Evolutionary conservation across 1,140 invertebrate genomes (phyloP).

Genomic region (Drosophila nigrodunni): DNA sequence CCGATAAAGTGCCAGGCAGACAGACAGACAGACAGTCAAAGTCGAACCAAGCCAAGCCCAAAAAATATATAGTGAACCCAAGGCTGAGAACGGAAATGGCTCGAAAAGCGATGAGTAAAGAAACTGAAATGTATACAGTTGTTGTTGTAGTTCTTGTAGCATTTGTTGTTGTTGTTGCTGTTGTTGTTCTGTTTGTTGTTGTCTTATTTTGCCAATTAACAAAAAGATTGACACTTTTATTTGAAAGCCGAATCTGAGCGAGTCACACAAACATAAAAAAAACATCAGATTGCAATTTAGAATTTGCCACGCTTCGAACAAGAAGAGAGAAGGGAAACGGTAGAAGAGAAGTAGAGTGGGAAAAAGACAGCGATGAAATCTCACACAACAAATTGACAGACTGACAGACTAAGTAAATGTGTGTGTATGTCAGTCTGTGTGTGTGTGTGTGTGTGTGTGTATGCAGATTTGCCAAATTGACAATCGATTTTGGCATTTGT

Average conservation of each 20-base stretch:
- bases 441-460: constrained; percentile 18
- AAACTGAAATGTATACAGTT: constrained; percentile 27
- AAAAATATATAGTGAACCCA: constrained; percentile 23
- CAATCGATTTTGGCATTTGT: constrained; percentile 62
- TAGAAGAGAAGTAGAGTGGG: background rate
- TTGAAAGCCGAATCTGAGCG: constrained; percentile 61
- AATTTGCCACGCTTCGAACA: constrained; percentile 53
- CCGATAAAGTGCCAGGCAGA: constrained; percentile 56
- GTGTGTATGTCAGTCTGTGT: constrained; percentile 2
- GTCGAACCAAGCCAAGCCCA: constrained; percentile 52
- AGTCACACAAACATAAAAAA: constrained; percentile 28
- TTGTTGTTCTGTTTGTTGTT: constrained; percentile 6
- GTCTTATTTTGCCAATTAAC: constrained; percentile 70
- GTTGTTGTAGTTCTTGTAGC: constrained; percentile 31
- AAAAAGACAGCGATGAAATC: constrained; percentile 31
- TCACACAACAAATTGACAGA: constrained; percentile 66
- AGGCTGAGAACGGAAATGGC: constrained; percentile 77
- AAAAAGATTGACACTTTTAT: constrained; percentile 81
- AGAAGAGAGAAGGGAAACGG: background rate
- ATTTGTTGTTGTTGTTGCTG: constrained; percentile 45
- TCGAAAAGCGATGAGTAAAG: constrained; percentile 23
- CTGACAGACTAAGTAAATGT: constrained; percentile 4
- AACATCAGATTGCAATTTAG: constrained; percentile 74
- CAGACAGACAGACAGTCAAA: constrained; percentile 11
- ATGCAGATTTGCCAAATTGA: constrained; percentile 45